Conservation (phyloP, 2,797 vertebrate species). For the Gallinago stenura region DNA sequence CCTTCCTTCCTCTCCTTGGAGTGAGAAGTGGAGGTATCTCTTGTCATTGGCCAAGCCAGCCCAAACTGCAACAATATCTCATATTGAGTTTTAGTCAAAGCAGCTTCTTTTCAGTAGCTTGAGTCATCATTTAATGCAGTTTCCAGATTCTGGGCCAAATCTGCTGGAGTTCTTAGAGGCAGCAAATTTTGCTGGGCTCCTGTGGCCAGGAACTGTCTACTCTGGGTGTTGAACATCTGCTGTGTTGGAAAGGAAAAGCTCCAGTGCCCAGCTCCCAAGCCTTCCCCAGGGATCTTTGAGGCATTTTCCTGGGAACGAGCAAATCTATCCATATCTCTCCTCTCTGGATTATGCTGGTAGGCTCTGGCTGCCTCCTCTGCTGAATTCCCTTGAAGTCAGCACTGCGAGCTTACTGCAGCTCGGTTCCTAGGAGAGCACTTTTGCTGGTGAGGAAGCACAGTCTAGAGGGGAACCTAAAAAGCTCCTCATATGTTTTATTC, state of each 20-base stretch:
- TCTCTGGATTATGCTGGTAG: not conserved
- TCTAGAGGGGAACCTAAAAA: not conserved
- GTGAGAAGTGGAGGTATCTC: too few species aligned
- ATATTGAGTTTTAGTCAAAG: not conserved
- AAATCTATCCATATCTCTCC: not conserved
- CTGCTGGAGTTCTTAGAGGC: not conserved
- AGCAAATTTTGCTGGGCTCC: not conserved
- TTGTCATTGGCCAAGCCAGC: not conserved
- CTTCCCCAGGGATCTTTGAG: not conserved
- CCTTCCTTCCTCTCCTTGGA: not conserved
- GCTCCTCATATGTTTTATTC: not conserved
- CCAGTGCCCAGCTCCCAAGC: not conserved
- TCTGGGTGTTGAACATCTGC: not conserved
- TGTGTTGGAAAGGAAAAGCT: not conserved
- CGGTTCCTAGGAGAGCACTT: not conserved
- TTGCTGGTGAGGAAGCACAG: not conserved
- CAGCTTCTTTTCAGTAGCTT: not conserved
- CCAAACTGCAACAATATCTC: not conserved
- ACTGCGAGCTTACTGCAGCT: not conserved
- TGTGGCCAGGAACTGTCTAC: not conserved
- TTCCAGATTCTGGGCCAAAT: not conserved
- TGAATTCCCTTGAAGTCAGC: not conserved
- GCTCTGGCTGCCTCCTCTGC: not conserved
- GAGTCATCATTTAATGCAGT: not conserved
- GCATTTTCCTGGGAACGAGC: not conserved